Conservation (phyloP, 2,797 vertebrate species). For the Hoplostethus mediterraneus region DNA sequence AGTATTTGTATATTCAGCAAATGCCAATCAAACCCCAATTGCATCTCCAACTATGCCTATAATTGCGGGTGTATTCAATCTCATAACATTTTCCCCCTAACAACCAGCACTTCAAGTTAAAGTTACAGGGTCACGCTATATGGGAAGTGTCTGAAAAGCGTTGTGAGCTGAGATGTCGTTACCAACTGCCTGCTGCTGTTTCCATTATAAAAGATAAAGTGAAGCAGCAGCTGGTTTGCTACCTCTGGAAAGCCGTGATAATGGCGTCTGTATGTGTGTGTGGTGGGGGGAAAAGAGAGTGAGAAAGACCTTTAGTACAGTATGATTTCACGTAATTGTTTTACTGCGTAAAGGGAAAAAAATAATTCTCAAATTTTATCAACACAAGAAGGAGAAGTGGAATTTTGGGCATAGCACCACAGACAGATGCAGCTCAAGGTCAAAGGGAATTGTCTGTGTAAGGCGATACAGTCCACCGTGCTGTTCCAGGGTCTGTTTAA, state of each 20-base stretch:
- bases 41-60: slow-evolving; percentile 40
- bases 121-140: slow-evolving; percentile 63
- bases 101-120: slow-evolving; percentile 26
- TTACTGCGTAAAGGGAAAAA: slow-evolving; percentile 52
- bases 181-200: slow-evolving; percentile 69
- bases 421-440: slow-evolving; percentile 67
- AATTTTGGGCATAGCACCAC: slow-evolving; percentile 48
- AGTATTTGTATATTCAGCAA: slow-evolving; percentile 53
- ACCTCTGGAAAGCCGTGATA: slow-evolving; percentile 76
- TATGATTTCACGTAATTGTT: slow-evolving; percentile 59
- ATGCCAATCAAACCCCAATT: slow-evolving; percentile 62
- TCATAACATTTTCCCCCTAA: slow-evolving; percentile 49
- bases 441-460: slow-evolving; percentile 53
- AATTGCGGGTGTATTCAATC: slow-evolving; percentile 66
- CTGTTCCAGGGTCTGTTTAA: slow-evolving; percentile 66
- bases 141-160: slow-evolving; percentile 65
- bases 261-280: slow-evolving; percentile 40
- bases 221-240: slow-evolving; percentile 74
- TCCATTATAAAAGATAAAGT: slow-evolving; percentile 79
- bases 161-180: slow-evolving; percentile 72
- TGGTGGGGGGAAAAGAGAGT: slow-evolving; percentile 23
- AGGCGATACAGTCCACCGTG: slow-evolving; percentile 38
- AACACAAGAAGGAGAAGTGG: slow-evolving; percentile 52
- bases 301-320: slow-evolving; percentile 52
- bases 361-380: slow-evolving; percentile 47